Base-by-base conservation (phyloP, 2,888 invertebrate genomes). In the Strigamia crassipes region DNA sequence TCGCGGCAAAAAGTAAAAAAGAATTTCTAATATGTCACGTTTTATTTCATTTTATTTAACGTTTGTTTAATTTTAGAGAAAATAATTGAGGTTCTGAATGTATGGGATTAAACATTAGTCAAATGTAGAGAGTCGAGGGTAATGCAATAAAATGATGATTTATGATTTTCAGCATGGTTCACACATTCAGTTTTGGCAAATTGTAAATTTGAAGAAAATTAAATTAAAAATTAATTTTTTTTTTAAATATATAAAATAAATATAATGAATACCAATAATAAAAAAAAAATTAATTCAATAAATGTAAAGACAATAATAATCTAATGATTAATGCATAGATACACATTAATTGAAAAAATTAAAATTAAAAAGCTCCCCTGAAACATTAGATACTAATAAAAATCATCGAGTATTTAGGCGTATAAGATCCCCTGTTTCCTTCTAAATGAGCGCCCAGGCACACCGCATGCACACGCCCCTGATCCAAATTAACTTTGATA, bases 401-500 rank as follows among this genome's bases (percentile, higher is more conserved):
- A 31, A 73, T 73, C 31, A 73, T 73, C 23, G 27, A 73, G 73
- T 73, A 12, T 73, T 73, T 73, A 73, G 73, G 27, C 31, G 9
- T 73, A 73, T 27, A 15, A 27, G 31, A 73, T 13, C 73, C 73
- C 73, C 31, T 73, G 31, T 73, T 73, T 73, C 73, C 12, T 31
- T 73, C 73, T 73, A 73, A 73, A 73, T 73, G 73, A 73, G 73
- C 73, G 10, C 73, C 73, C 73, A 73, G 27, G 73, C 73, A 66
- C 61, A 73, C 73, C 73, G 73, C 73, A 73, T 73, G 73, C 73
- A 31, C 73, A 73, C 73, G 73, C 73, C 73, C 73, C 73, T 27
- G 31, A 73, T 73, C 31, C 73, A 81, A 81, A 81, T 81, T 81
- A 81, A 42, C 51, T 78, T 46, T 78, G 78, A 81, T 81, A 41